phyloP scores from a whole-genome alignment of 2,797 vertebrate genomes.

The Acomys russatus region DNA sequence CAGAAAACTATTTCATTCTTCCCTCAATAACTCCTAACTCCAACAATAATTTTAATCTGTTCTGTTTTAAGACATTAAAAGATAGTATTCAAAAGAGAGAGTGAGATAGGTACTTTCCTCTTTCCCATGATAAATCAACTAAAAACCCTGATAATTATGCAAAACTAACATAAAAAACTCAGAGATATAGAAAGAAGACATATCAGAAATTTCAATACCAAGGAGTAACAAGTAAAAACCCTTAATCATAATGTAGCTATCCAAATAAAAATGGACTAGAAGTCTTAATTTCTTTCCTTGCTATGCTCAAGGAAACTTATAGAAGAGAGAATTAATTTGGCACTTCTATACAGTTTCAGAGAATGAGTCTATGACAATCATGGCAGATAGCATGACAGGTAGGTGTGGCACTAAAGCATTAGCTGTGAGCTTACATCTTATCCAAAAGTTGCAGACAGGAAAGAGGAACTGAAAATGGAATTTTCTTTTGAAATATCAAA shows the following conservation, averaged over 20 bases:
- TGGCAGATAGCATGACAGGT: background rate
- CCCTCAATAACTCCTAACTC: slow-evolving; percentile 33
- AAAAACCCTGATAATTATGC: background rate
- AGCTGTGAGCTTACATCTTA: background rate
- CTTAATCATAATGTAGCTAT: background rate
- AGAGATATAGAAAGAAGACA: background rate
- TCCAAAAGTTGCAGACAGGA: background rate
- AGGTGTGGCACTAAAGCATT: background rate
- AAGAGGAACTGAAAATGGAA: background rate
- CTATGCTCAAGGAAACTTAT: background rate
- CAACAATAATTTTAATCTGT: slow-evolving; percentile 54
- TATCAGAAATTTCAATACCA: slow-evolving; percentile 28
- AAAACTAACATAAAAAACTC: slow-evolving; percentile 21
- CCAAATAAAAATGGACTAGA: background rate
- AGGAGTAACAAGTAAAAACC: background rate
- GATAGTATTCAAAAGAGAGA: slow-evolving; percentile 36
- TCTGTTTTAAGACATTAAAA: slow-evolving; percentile 58
- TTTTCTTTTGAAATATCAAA: background rate
- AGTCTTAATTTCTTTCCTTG: background rate
- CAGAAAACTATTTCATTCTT: background rate
- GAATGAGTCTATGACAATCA: background rate
- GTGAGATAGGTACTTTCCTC: background rate
- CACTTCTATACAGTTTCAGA: background rate
- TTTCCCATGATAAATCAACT: slow-evolving; percentile 22
- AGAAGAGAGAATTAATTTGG: background rate